Evolutionary conservation across 53 echinoderm and acorn worm genomes (phyloP).

Genomic region (Mesocentrotus franciscanus): DNA sequence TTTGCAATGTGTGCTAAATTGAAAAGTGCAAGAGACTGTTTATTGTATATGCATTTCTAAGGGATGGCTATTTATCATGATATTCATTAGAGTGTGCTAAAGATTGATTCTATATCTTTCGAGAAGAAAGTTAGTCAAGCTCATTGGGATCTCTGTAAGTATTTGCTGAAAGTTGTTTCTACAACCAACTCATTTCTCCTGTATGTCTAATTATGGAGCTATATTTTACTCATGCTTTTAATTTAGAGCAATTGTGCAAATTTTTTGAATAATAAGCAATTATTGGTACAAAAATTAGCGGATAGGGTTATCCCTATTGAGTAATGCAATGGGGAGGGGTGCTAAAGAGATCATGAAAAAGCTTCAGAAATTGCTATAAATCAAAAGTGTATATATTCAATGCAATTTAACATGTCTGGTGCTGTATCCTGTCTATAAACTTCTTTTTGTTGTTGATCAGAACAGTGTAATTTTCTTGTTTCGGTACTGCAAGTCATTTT

Average conservation of each 20-base stretch:
- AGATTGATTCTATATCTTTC: neutral
- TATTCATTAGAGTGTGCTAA: conserved; percentile 7
- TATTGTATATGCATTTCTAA: neutral
- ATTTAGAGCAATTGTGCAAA: neutral
- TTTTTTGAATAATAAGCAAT: neutral
- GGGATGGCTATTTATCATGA: neutral
- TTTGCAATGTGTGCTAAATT: conserved; percentile 58
- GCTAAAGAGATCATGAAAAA: neutral
- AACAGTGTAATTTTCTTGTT: neutral
- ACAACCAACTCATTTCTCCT: neutral
- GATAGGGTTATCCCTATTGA: neutral
- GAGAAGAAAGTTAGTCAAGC: neutral
- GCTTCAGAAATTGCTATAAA: neutral
- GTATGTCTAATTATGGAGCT: neutral
- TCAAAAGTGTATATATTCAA: conserved; percentile 35
- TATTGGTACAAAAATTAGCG: neutral
- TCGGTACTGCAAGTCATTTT: conserved; percentile 38
- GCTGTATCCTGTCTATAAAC: conserved; percentile 28
- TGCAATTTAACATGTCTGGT: conserved; percentile 41
- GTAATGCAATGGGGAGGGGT: neutral
- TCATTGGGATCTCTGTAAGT: neutral
- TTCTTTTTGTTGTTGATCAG: neutral
- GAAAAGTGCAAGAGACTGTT: conserved; percentile 19
- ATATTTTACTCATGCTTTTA: neutral
- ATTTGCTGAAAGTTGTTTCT: neutral